Evolutionary conservation across 2,888 invertebrate genomes (phyloP).

Genomic region (Cacoxenus indagator): DNA sequence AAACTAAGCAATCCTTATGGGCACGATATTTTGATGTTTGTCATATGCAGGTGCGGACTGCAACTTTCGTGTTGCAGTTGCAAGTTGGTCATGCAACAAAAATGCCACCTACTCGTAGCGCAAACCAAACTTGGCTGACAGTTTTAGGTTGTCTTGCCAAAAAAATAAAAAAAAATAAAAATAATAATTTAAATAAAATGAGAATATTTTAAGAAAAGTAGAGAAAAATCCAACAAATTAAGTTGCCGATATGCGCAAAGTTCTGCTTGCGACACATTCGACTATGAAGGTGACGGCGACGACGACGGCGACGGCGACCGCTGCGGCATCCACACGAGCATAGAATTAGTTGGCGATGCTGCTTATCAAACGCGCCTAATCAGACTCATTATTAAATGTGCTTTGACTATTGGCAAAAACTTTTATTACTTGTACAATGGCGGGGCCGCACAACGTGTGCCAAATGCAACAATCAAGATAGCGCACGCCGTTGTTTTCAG

Average conservation of each 20-base stretch:
- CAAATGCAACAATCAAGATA: slow-evolving; percentile 56
- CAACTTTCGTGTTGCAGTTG: not conserved
- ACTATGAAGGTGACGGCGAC: too few species aligned
- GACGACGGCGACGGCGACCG: too few species aligned
- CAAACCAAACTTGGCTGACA: not conserved
- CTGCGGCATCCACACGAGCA: not conserved
- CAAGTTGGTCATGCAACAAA: not conserved
- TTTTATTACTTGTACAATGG: not conserved
- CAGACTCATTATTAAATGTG: slow-evolving; percentile 20
- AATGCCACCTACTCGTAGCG: not conserved
- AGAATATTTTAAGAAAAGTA: slow-evolving; percentile 41
- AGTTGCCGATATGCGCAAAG: slow-evolving; percentile 48
- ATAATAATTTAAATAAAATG: slow-evolving; percentile 55
- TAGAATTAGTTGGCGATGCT: not conserved
- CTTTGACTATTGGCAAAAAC: not conserved
- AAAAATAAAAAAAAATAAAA: not conserved
- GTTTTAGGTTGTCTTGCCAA: not conserved
- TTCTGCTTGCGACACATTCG: slow-evolving; percentile 9
- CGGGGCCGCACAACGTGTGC: slow-evolving; percentile 38
- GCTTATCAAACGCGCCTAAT: not conserved
- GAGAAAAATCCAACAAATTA: slow-evolving; percentile 48
- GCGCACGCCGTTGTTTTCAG: not conserved
- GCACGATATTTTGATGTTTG: not conserved
- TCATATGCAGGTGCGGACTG: not conserved
- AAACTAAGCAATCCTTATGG: not conserved